Conservation (phyloP, 2,888 invertebrate genomes). For the Athalia circularis region DNA sequence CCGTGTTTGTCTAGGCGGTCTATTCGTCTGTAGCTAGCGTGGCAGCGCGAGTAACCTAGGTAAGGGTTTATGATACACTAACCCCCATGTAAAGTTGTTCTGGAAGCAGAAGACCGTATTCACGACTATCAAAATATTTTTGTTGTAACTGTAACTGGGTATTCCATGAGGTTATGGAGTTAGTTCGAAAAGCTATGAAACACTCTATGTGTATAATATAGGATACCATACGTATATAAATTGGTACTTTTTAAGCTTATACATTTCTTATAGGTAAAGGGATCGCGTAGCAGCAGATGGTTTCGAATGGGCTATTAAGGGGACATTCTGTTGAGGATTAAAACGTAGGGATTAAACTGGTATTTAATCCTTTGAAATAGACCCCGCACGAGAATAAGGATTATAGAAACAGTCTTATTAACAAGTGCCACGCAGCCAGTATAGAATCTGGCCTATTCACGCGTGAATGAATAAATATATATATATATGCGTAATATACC, state of each 20-base stretch:
- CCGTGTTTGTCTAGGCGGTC: slow-evolving; percentile 42
- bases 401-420: slow-evolving; percentile 53
- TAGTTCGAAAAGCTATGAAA: slow-evolving; percentile 24
- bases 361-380: slow-evolving; percentile 49
- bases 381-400: slow-evolving; percentile 25
- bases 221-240: slow-evolving; percentile 30
- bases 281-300: slow-evolving; percentile 42
- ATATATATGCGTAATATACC: slow-evolving; percentile 54
- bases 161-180: background rate
- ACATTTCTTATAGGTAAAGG: slow-evolving; percentile 6
- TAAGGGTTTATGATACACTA: slow-evolving; percentile 43
- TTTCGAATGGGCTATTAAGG: slow-evolving; percentile 47
- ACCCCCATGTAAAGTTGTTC: slow-evolving; percentile 49
- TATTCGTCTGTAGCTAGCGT: slow-evolving; percentile 27
- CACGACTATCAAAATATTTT: slow-evolving; percentile 46
- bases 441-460: slow-evolving; percentile 25
- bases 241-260: slow-evolving; percentile 42
- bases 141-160: slow-evolving; percentile 28
- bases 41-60: slow-evolving; percentile 22
- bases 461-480: slow-evolving; percentile 37
- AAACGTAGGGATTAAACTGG: slow-evolving; percentile 45
- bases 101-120: slow-evolving; percentile 20
- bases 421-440: slow-evolving; percentile 60
- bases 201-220: background rate
- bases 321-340: slow-evolving; percentile 47